These are phyloP conservation scores for Synanthedon formicaeformis DNA, from an alignment of 2,888 invertebrate genomes.

Conservation along the genomic window DNA sequence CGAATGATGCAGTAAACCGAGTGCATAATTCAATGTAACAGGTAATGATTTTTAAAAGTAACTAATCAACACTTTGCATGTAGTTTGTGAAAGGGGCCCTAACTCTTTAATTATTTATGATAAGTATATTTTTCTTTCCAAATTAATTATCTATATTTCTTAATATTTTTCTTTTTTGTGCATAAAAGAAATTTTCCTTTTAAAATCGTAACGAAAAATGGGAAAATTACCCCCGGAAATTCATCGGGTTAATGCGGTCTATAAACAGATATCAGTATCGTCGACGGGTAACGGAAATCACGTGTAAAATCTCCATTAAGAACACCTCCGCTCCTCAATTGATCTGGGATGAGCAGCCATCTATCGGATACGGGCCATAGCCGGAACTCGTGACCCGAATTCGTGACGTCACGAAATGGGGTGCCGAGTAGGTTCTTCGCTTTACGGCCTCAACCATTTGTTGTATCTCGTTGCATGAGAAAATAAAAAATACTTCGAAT, in stretches of 20 bases:
- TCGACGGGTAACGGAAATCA: conserved; percentile 47
- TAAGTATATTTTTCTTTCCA: too few relatives aligned
- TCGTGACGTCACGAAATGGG: conserved; percentile 16
- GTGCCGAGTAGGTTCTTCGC: conserved; percentile 22
- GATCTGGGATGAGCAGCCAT: conserved; percentile 61
- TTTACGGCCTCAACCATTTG: conserved; percentile 7
- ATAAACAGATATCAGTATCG: conserved; percentile 37
- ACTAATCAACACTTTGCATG: too few relatives aligned
- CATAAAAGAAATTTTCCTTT: too few relatives aligned
- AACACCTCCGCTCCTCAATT: conserved; percentile 41
- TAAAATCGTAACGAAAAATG: too few relatives aligned
- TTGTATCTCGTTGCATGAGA: not conserved
- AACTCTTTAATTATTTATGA: too few relatives aligned
- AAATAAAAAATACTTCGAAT: conserved; percentile 6
- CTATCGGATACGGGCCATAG: conserved; percentile 55
- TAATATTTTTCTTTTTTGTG: too few relatives aligned
- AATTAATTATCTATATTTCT: too few relatives aligned
- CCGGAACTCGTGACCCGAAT: conserved; percentile 59
- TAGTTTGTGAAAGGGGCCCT: too few relatives aligned
- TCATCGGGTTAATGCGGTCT: conserved; percentile 22
- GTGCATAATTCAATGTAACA: too few relatives aligned
- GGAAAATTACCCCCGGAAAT: conserved; percentile 5
- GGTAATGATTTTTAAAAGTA: too few relatives aligned
- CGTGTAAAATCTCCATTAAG: conserved; percentile 67
- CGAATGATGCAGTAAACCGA: too few relatives aligned